Percentiles rank a stretch among this genome's conserved stretches.
Evolutionary conservation across 1,140 invertebrate genomes (phyloP).

Genomic region (Drosophila sproati): DNA sequence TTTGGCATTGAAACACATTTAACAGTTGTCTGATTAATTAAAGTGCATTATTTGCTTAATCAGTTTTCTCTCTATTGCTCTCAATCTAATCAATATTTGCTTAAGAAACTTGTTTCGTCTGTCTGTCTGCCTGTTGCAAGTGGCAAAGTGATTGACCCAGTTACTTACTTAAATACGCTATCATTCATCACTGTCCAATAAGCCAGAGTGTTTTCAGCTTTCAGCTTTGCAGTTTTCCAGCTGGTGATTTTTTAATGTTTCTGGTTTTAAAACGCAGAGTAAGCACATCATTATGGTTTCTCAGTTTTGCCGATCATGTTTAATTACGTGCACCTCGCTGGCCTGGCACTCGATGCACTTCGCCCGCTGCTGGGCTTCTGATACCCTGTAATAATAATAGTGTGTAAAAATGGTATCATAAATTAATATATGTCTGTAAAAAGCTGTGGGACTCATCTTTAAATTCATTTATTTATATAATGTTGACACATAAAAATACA

Average conservation of each 20-base stretch:
- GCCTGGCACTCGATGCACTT: constrained; percentile 20
- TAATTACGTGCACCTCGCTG: constrained; percentile 56
- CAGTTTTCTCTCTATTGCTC: constrained; percentile 18
- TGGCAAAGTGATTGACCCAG: constrained; percentile 26
- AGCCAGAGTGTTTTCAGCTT: constrained; percentile 15
- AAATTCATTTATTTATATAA: not conserved
- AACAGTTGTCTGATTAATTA: constrained; percentile 4
- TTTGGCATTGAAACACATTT: not conserved
- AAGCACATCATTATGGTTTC: constrained; percentile 66
- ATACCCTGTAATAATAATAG: not conserved
- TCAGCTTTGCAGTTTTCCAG: not conserved
- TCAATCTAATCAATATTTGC: not conserved
- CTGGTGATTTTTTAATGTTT: constrained; percentile 3
- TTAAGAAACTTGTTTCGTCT: not conserved
- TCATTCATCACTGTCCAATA: constrained; percentile 37
- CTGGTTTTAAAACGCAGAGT: constrained; percentile 6
- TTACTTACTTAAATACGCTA: constrained; percentile 2
- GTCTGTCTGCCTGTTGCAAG: not conserved
- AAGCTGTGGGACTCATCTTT: no score
- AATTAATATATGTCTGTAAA: not conserved
- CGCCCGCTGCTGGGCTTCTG: not conserved
- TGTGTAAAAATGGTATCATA: not conserved
- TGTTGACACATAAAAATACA: no score
- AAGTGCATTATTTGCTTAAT: constrained; percentile 38
- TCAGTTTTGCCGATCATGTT: constrained; percentile 68